Conservation (phyloP, 53 echinoderm and acorn worm species). For the Stichopus horrens region DNA sequence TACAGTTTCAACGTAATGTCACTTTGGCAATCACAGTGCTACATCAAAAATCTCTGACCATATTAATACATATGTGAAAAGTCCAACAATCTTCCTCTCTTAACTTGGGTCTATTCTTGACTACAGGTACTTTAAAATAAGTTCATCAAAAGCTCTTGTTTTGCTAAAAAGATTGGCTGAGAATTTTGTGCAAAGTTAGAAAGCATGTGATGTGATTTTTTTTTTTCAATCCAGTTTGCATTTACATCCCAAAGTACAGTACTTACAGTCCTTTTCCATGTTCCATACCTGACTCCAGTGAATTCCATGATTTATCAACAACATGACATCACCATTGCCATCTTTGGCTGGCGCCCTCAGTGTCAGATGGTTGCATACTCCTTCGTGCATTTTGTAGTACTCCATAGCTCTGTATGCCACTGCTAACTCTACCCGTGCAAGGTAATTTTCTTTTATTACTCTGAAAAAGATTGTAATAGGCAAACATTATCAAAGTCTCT, state of each 20-base stretch:
- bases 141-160: too few relatives aligned
- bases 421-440: constrained; percentile 83
- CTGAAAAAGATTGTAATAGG: not conserved
- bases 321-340: constrained; percentile 80
- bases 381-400: constrained; percentile 68
- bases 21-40: too few relatives aligned
- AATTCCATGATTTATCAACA: constrained; percentile 74
- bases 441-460: constrained; percentile 58
- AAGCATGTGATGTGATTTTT: too few relatives aligned
- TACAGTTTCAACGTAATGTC: too few relatives aligned
- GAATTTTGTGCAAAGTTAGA: too few relatives aligned
- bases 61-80: too few relatives aligned
- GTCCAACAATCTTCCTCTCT: too few relatives aligned
- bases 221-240: not conserved
- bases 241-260: not conserved
- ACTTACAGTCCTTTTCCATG: not conserved
- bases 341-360: constrained; percentile 71
- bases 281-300: constrained; percentile 92
- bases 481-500: not conserved
- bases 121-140: too few relatives aligned
- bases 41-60: too few relatives aligned
- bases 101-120: too few relatives aligned
- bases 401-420: constrained; percentile 72
- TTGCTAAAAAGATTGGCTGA: too few relatives aligned
- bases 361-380: constrained; percentile 85